A percentile compares a stretch with the other conserved stretches of the same genome.
Conservation (phyloP, 2,888 invertebrate genomes). For the Eupsilia transversa region DNA sequence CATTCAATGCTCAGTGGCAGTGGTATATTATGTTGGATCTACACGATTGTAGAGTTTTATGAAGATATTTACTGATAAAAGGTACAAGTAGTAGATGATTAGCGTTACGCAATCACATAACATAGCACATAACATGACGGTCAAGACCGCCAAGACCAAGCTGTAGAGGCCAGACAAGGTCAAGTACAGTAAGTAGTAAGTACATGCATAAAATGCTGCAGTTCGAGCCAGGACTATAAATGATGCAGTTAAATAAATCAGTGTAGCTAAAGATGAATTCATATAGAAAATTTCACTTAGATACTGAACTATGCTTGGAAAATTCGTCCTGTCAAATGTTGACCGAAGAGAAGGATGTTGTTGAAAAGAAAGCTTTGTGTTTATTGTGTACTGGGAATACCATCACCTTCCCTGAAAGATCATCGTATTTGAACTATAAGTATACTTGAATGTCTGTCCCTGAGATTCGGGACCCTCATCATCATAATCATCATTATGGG, state of each 20-base stretch:
- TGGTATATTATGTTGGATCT: constrained; percentile 3
- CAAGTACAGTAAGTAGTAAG: not conserved
- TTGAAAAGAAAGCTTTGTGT: not conserved
- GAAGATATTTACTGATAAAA: constrained; percentile 16
- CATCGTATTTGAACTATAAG: not conserved
- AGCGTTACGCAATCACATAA: not conserved
- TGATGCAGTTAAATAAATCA: not conserved
- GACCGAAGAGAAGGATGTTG: not conserved
- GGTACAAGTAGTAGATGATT: not conserved
- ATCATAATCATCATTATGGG: not conserved
- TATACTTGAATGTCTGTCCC: not conserved
- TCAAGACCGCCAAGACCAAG: constrained; percentile 5
- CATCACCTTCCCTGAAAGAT: not conserved
- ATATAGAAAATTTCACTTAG: not conserved
- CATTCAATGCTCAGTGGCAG: not conserved
- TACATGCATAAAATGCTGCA: not conserved
- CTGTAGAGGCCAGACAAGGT: constrained; percentile 14
- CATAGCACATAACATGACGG: not conserved
- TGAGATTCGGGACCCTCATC: not conserved
- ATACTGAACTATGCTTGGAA: not conserved
- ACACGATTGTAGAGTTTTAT: not conserved
- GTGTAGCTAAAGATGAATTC: not conserved
- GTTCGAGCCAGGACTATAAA: not conserved
- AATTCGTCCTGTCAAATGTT: not conserved
- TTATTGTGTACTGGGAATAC: not conserved